These are phyloP conservation scores for Sarcophaga rosellei DNA, from an alignment of 2,888 invertebrate genomes.

Conservation along the genomic window DNA sequence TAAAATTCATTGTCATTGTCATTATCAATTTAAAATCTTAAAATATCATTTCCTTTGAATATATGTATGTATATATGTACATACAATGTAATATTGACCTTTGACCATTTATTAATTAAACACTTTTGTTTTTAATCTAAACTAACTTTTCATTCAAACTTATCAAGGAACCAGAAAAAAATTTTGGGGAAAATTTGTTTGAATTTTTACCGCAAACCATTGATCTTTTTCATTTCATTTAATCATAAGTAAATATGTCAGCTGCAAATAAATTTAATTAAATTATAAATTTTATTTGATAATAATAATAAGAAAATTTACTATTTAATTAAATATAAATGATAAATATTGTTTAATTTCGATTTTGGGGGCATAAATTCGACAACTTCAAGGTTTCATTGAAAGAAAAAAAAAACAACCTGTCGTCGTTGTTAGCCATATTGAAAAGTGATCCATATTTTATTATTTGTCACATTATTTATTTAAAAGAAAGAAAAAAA, in stretches of 20 bases:
- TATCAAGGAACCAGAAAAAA: not conserved
- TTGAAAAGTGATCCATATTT: not conserved
- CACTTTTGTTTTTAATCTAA: no score
- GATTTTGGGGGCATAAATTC: not conserved
- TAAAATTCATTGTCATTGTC: no score
- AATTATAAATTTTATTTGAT: slow-evolving; percentile 41
- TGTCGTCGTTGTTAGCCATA: not conserved
- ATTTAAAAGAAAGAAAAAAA: not conserved
- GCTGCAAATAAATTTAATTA: slow-evolving; percentile 31
- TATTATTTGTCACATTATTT: not conserved
- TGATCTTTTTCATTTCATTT: slow-evolving; percentile 4
- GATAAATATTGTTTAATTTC: slow-evolving; percentile 21
- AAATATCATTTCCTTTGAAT: no score
- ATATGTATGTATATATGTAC: no score
- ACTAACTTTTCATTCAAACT: not conserved
- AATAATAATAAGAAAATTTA: slow-evolving; percentile 11
- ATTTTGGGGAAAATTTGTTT: not conserved
- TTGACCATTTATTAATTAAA: no score
- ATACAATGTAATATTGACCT: no score
- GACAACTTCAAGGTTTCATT: slow-evolving; percentile 18
- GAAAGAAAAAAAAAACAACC: not conserved
- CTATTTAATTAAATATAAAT: slow-evolving; percentile 21
- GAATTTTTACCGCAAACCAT: not conserved
- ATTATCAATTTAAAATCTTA: no score
- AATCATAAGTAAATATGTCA: slow-evolving; percentile 25